Evolutionary conservation across 2,888 invertebrate species (phyloP).

Genomic region (Phaonia tiefii): DNA sequence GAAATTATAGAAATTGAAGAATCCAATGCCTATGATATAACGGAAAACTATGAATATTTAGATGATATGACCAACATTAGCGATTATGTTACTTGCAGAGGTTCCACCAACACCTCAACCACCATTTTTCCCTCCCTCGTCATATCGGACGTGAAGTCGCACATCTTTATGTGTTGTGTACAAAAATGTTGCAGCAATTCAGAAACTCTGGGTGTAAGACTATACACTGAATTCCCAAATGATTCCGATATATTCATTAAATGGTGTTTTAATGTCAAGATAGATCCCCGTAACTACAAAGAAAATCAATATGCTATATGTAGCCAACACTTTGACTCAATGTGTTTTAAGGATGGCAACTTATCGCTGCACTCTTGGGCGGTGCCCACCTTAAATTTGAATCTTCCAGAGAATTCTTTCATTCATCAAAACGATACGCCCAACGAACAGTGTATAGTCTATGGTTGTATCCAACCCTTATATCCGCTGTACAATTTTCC

Average conservation of each 20-base stretch:
- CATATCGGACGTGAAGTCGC: constrained; percentile 57
- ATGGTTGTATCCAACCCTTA: constrained; percentile 60
- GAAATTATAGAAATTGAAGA: constrained; percentile 52
- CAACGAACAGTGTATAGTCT: constrained; percentile 58
- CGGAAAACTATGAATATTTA: constrained; percentile 4
- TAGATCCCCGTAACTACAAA: constrained; percentile 69
- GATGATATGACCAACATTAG: background rate
- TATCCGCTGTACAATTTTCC: constrained; percentile 70
- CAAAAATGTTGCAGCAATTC: constrained; percentile 63
- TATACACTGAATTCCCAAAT: constrained; percentile 67
- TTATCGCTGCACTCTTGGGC: constrained; percentile 65
- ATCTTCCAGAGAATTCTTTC: constrained; percentile 60
- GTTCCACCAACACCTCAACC: too few species aligned
- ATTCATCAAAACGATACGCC: constrained; percentile 61
- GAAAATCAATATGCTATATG: constrained; percentile 69
- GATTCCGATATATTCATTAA: constrained; percentile 70
- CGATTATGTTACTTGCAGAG: background rate
- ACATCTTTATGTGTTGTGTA: constrained; percentile 66
- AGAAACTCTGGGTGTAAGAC: constrained; percentile 48
- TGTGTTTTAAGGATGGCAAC: constrained; percentile 65
- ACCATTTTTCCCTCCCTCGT: constrained; percentile 17
- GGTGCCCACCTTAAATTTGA: constrained; percentile 67
- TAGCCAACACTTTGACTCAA: constrained; percentile 68
- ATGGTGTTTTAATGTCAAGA: constrained; percentile 71
- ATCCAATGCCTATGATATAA: background rate